These are phyloP conservation scores for Polydrusus pterygomalis DNA, from an alignment of 2,888 invertebrate species.

Conservation along the genomic window DNA sequence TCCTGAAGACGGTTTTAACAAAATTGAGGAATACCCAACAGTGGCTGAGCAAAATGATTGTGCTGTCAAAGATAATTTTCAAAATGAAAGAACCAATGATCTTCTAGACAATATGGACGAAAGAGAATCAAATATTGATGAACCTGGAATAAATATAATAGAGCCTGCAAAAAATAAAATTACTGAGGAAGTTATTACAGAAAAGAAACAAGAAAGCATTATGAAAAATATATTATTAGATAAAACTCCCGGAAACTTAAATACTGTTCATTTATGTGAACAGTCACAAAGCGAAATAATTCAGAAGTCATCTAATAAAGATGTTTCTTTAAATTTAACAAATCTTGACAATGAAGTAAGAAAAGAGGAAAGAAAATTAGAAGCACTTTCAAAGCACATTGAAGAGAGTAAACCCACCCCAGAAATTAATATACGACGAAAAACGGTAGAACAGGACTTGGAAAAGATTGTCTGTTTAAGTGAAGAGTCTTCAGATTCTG, in stretches of 20 bases:
- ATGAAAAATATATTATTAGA: neutral
- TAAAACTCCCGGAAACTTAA: too few relatives aligned
- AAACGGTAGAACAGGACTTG: constrained; percentile 52
- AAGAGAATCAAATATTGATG: neutral
- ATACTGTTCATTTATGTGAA: neutral
- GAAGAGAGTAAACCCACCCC: constrained; percentile 20
- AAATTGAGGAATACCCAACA: neutral
- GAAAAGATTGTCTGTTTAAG: constrained; percentile 51
- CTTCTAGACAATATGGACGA: neutral
- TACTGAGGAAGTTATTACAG: neutral
- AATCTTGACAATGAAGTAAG: neutral
- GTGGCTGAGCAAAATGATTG: neutral
- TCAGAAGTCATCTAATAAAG: neutral
- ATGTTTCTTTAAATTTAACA: neutral
- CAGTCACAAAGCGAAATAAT: neutral
- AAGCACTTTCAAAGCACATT: neutral
- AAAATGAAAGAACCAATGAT: constrained; percentile 6
- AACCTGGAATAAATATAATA: neutral
- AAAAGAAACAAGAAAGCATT: neutral
- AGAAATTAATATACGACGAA: constrained; percentile 48
- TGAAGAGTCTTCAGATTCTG: constrained; percentile 52
- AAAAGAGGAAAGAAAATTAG: neutral
- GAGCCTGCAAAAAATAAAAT: neutral
- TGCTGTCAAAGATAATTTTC: neutral
- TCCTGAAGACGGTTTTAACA: neutral